A percentile compares a stretch with the other conserved stretches of the same genome.
These are phyloP conservation scores for Eupeodes corollae DNA, from an alignment of 1,140 invertebrate genomes.

Conservation along the genomic window DNA sequence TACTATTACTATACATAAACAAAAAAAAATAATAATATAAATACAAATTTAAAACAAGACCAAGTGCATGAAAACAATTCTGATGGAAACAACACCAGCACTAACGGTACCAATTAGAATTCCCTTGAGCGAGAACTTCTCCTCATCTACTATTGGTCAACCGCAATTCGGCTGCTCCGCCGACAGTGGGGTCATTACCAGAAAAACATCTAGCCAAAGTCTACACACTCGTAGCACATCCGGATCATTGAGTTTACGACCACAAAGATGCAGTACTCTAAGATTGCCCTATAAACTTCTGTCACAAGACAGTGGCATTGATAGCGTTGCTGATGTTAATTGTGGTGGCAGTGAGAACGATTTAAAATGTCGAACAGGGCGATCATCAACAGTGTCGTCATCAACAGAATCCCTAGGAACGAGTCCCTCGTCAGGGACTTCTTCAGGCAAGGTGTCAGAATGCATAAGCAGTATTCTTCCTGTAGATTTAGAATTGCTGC, in stretches of 20 bases:
- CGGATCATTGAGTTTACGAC: constrained; percentile 26
- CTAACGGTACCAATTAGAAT: constrained; percentile 26
- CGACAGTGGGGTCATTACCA: constrained; percentile 23
- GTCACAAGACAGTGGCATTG: constrained; percentile 34
- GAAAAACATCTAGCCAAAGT: constrained; percentile 1
- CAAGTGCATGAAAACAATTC: constrained; percentile 11
- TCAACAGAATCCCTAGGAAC: constrained; percentile 6
- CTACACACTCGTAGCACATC: constrained; percentile 25
- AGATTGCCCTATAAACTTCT: constrained; percentile 17
- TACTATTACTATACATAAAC: too few relatives aligned
- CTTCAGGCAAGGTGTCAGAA: constrained; percentile 6
- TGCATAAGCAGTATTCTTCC: too few relatives aligned
- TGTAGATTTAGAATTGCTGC: too few relatives aligned
- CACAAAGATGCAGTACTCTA: constrained; percentile 19
- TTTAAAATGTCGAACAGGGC: not conserved
- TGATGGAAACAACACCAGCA: constrained; percentile 30
- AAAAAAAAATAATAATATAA: too few relatives aligned
- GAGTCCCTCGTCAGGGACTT: constrained; percentile 1
- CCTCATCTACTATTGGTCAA: not conserved
- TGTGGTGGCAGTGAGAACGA: not conserved
- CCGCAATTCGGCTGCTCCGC: constrained; percentile 32
- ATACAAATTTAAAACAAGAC: too few relatives aligned
- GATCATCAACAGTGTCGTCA: constrained; percentile 1
- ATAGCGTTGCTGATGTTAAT: constrained; percentile 8
- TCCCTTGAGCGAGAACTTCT: constrained; percentile 26